Percentiles rank a stretch among this genome's conserved stretches.
Conservation (phyloP, 2,113 vertebrate species). For the Natator depressus region DNA sequence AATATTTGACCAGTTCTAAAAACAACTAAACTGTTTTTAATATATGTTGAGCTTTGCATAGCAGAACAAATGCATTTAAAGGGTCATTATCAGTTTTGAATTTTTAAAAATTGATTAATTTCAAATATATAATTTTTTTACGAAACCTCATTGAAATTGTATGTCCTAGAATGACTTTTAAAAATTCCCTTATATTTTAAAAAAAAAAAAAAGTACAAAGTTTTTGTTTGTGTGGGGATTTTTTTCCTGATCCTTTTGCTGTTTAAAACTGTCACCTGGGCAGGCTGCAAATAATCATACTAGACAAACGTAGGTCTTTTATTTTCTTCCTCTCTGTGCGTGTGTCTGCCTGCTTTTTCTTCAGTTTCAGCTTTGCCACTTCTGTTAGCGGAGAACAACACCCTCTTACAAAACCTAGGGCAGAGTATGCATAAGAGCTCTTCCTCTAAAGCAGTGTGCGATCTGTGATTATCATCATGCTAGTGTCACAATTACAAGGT, state of each 20-base stretch:
- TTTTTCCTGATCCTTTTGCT: background rate
- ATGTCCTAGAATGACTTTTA: background rate
- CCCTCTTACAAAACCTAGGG: background rate
- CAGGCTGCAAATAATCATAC: background rate
- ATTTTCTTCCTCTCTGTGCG: background rate
- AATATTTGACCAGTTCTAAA: background rate
- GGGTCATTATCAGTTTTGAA: background rate
- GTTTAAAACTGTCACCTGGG: background rate
- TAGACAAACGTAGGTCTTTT: background rate
- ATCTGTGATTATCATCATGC: no score
- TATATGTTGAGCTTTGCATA: background rate
- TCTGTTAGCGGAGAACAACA: rapidly evolving
- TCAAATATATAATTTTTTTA: background rate
- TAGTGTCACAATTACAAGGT: no score
- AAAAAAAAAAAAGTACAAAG: background rate
- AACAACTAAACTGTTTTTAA: background rate
- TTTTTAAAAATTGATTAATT: background rate
- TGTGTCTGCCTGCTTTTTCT: background rate
- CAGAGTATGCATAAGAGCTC: background rate
- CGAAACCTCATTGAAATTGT: background rate
- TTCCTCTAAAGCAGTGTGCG: no score
- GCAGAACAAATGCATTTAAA: background rate
- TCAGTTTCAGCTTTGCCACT: background rate
- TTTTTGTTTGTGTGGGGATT: background rate
- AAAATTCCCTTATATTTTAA: no score